Evolutionary conservation across 1,140 invertebrate species (phyloP).

Genomic region (Pogonomyrmex barbatus): DNA sequence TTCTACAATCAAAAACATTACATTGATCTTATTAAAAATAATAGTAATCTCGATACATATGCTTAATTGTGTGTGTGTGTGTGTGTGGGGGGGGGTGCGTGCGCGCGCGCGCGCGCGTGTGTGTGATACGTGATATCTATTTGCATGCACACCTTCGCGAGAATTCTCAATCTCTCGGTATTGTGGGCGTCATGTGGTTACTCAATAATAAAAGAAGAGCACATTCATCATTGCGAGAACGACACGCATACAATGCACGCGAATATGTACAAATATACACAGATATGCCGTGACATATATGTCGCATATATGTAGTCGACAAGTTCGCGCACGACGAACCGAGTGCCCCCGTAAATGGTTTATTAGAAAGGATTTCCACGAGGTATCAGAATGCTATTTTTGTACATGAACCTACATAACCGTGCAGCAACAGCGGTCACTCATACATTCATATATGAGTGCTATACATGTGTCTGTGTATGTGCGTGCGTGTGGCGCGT

Average conservation of each 20-base stretch:
- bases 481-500: neutral
- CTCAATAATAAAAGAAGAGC: slow-evolving; percentile 35
- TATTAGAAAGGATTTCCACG: slow-evolving; percentile 69
- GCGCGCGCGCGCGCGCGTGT: too few species aligned
- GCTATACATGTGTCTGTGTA: slow-evolving; percentile 25
- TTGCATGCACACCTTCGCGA: neutral
- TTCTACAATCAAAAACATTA: too few species aligned
- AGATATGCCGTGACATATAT: neutral
- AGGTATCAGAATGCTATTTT: slow-evolving; percentile 85
- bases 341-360: slow-evolving; percentile 49
- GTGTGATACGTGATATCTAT: too few species aligned
- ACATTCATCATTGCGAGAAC: neutral
- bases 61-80: too few species aligned
- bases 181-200: slow-evolving; percentile 40
- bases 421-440: slow-evolving; percentile 48
- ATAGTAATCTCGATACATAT: neutral
- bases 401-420: slow-evolving; percentile 83
- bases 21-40: too few species aligned
- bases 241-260: neutral
- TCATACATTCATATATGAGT: neutral
- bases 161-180: slow-evolving; percentile 9
- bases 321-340: neutral
- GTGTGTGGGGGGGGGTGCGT: too few species aligned
- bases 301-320: neutral
- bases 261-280: too few species aligned